Conservation (phyloP, 2,888 invertebrate genomes). For the Coenonympha glycerion region DNA sequence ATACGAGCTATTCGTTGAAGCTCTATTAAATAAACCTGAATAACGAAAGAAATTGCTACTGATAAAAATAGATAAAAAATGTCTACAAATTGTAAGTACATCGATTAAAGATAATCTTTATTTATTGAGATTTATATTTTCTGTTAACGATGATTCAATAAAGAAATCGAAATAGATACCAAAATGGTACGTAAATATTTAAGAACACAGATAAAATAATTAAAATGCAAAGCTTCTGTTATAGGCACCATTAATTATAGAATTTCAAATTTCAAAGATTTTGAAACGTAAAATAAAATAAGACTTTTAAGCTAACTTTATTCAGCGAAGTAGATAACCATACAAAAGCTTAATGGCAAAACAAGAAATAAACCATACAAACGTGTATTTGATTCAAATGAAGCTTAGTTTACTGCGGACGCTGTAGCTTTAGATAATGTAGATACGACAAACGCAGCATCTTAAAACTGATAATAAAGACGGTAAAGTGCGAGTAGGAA, state of each 20-base stretch:
- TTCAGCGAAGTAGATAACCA: background rate
- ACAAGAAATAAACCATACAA: background rate
- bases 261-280: background rate
- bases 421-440: slow-evolving; percentile 7
- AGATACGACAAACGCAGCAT: slow-evolving; percentile 11
- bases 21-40: slow-evolving; percentile 17
- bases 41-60: slow-evolving; percentile 12
- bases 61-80: slow-evolving; percentile 1
- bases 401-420: background rate
- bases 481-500: background rate
- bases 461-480: slow-evolving; percentile 7
- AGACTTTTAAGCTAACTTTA: background rate
- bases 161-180: too few relatives aligned
- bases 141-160: too few relatives aligned
- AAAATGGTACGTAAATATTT: too few relatives aligned
- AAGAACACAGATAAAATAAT: too few relatives aligned
- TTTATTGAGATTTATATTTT: too few relatives aligned
- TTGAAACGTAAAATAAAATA: background rate
- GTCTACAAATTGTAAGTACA: background rate
- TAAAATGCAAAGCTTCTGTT: too few relatives aligned
- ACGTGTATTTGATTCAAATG: slow-evolving; percentile 8
- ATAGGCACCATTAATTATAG: too few relatives aligned
- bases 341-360: background rate
- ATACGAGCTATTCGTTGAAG: slow-evolving; percentile 9
- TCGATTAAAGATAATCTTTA: too few relatives aligned